Conservation (phyloP, 2,888 invertebrate species). For the Dicyrtoma fusca region DNA sequence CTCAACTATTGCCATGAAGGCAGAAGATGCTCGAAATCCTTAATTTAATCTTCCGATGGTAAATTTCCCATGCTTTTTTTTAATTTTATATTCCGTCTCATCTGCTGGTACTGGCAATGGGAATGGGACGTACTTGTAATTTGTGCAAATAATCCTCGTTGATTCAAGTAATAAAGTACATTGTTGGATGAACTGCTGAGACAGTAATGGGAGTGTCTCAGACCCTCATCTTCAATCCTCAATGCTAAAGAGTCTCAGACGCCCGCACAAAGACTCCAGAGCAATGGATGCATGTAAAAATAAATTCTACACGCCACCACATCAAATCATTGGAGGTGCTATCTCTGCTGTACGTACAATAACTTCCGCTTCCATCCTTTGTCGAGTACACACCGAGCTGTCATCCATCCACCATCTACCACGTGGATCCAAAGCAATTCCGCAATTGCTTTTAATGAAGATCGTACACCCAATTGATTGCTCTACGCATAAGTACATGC, state of each 20-base stretch:
- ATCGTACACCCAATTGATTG: not conserved
- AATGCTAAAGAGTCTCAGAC: not conserved
- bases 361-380: not conserved
- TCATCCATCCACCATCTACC: not conserved
- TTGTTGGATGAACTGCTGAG: conserved; percentile 8
- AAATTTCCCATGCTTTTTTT: no score
- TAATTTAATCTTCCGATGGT: no score
- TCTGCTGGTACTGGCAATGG: no score
- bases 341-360: not conserved
- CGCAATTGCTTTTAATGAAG: no score
- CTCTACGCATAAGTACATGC: not conserved
- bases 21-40: no score
- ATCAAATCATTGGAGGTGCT: conserved; percentile 4
- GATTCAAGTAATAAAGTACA: not conserved
- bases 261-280: not conserved
- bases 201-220: not conserved
- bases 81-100: no score
- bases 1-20: no score
- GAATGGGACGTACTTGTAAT: no score
- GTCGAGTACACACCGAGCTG: not conserved
- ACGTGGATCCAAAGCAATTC: no score
- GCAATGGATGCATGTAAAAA: conserved; percentile 11
- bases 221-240: not conserved
- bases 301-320: not conserved
- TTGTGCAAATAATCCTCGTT: no score